phyloP scores from a whole-genome alignment of 2,888 invertebrate species.

The Mesorhabditis belari region DNA sequence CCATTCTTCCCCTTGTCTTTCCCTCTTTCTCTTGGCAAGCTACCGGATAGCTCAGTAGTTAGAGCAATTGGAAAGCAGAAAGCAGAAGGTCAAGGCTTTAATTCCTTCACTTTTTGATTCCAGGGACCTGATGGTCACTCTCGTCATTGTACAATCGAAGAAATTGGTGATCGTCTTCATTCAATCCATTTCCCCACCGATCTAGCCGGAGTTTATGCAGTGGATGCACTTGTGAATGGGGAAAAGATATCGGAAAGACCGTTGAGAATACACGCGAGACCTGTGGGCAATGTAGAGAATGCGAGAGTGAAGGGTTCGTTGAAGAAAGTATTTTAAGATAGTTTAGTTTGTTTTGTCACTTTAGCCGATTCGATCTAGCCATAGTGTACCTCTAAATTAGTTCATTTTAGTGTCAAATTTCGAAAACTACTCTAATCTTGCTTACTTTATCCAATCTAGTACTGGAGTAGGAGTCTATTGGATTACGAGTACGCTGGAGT shows the following conservation, averaged over 20 bases:
- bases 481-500: no score
- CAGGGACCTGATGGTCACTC: constrained; percentile 28
- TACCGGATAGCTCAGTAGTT: no score
- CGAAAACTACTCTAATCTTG: no score
- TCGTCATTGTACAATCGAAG: constrained; percentile 8
- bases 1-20: no score
- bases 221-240: constrained; percentile 17
- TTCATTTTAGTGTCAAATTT: no score
- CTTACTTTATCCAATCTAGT: no score
- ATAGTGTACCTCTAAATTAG: not conserved
- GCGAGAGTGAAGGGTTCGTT: not conserved
- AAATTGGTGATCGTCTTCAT: not conserved
- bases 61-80: no score
- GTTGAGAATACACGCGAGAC: constrained; percentile 8
- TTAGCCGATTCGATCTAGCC: not conserved
- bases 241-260: constrained; percentile 6
- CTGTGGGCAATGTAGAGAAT: constrained; percentile 12
- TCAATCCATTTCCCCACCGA: constrained; percentile 3
- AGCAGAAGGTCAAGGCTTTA: no score
- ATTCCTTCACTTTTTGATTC: no score
- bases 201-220: constrained; percentile 16
- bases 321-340: no score
- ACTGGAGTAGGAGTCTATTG: constrained; percentile 1
- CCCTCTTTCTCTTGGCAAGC: no score
- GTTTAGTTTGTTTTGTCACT: not conserved